Evolutionary conservation across 2,113 vertebrate species (phyloP), one percentile per base, ranked within the genome.

Genomic region (Lagenorhynchus albirostris): DNA sequence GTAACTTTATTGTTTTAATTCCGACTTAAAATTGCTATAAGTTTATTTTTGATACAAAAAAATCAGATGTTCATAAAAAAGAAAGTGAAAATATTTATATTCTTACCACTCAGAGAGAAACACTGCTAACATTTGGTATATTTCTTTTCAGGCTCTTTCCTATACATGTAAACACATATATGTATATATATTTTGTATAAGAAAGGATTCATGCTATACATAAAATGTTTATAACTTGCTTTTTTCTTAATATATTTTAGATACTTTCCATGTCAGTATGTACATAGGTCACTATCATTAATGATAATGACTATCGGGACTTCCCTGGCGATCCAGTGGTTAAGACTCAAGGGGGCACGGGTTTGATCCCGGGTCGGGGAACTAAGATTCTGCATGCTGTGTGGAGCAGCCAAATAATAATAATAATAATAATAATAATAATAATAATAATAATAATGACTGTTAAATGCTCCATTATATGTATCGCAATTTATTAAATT

Each of bases 21-120:
- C 33, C 60, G 31, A 91, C 12, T 92, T 86, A 91, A 90, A 95
- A 94, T 92, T 79, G 3, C 8, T 86, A 0, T n/a, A 47, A 74
- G 15, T 76, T 76, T 73, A 41, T 68, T 93, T 95, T 87, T 53
- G 92, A 74, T 95, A 47, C 36, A 79, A 94, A 94, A 94, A 79
- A 60, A 21, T 25, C 18, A 63, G 60, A 63, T 21, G 8, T 85
- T 91, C 47, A 36, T 65, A 94, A 94, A 63, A 17, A 87, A 76
- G n/a, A 71, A 85, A 50, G 50, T 89, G 44, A 90, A 88, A 86
- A 92, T 89, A 83, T 90, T 92, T 95, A 62, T 84, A 41, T 90
- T 92, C 58, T 86, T 87, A 65, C 31, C 68, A 77, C 31, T 87
- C 73, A 73, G 31, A 92, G 31, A 63, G 41, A 95, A 71, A 70